phyloP scores from a whole-genome alignment of 2,888 invertebrate species.

The Zaprionus lineosus region DNA sequence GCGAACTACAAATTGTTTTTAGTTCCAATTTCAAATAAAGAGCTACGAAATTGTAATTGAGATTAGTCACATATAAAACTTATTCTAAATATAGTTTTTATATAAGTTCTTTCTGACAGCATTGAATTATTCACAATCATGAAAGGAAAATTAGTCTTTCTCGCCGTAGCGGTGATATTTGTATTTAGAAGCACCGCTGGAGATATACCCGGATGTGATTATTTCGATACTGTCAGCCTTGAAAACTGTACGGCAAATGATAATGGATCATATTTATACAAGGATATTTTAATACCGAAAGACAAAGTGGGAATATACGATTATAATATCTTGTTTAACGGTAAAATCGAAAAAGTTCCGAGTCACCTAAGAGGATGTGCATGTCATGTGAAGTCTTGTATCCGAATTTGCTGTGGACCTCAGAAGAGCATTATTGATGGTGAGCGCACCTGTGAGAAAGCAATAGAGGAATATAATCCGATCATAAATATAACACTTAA shows the following conservation, averaged over 20 bases:
- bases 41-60: no score
- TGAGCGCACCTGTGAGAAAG: constrained; percentile 1
- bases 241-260: constrained; percentile 17
- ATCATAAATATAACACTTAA: constrained; percentile 28
- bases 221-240: constrained; percentile 57
- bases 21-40: no score
- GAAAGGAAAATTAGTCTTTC: no score
- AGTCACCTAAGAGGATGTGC: constrained; percentile 57
- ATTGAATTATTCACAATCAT: no score
- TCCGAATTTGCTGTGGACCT: constrained; percentile 23
- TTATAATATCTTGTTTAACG: constrained; percentile 25
- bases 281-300: constrained; percentile 53
- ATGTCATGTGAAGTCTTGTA: constrained; percentile 1
- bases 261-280: constrained; percentile 58
- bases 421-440: neutral
- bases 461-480: neutral
- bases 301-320: constrained; percentile 43
- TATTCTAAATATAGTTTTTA: no score
- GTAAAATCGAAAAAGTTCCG: constrained; percentile 3
- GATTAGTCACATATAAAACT: no score
- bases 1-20: no score
- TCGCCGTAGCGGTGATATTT: neutral
- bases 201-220: constrained; percentile 42
- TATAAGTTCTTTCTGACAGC: no score
- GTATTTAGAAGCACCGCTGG: neutral